These are phyloP conservation scores for Porites evermanni DNA, from an alignment of 92 coral and sea anemone species.

Conservation along the genomic window DNA sequence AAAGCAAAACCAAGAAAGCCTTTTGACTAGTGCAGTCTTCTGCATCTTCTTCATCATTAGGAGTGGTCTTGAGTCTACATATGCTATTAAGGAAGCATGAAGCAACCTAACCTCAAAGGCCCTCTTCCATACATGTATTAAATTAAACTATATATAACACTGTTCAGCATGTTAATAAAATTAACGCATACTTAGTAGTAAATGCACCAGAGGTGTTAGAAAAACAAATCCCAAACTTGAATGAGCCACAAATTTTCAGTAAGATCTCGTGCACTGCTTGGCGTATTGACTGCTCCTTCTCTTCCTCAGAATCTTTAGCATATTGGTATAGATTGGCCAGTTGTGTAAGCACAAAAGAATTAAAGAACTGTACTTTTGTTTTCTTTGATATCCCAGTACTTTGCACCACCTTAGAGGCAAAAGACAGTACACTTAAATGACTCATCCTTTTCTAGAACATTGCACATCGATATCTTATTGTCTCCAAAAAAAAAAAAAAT, in stretches of 20 bases:
- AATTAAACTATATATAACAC: no score
- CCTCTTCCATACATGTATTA: no score
- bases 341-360: conserved; percentile 74
- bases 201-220: conserved; percentile 76
- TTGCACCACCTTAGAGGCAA: conserved; percentile 69
- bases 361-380: conserved; percentile 89
- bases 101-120: no score
- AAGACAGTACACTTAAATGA: neutral
- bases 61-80: no score
- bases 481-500: neutral
- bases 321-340: conserved; percentile 80
- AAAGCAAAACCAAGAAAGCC: no score
- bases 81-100: no score
- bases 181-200: conserved; percentile 58
- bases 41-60: no score
- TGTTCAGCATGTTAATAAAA: no score
- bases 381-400: conserved; percentile 81
- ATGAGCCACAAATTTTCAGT: conserved; percentile 83
- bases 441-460: neutral
- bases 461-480: no score
- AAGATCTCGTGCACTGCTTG: conserved; percentile 68
- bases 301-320: conserved; percentile 54
- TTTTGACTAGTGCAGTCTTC: no score
- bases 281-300: conserved; percentile 40
- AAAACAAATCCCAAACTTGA: conserved; percentile 90